A percentile compares a stretch with the other conserved stretches of the same genome.
Evolutionary conservation across 1,140 invertebrate species (phyloP).

Genomic region (Brachionus plicatilis): DNA sequence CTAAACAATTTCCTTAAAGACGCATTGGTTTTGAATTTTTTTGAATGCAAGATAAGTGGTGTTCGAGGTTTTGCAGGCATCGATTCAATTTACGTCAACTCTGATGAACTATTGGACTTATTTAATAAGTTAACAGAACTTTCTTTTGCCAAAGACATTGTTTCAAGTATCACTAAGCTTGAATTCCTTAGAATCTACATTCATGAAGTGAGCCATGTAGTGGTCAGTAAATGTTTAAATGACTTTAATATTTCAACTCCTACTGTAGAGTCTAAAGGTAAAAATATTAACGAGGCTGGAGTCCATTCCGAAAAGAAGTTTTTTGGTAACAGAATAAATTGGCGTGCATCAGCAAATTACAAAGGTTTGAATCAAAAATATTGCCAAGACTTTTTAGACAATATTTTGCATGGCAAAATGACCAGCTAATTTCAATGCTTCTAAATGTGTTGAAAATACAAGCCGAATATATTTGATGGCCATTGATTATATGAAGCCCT

Average conservation of each 20-base stretch:
- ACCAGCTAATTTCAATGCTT: background rate
- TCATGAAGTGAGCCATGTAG: background rate
- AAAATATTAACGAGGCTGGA: background rate
- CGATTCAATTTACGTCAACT: background rate
- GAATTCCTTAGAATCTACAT: background rate
- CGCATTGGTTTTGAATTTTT: background rate
- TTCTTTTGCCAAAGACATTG: background rate
- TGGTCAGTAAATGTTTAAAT: background rate
- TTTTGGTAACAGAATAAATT: background rate
- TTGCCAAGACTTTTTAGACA: background rate
- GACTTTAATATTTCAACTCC: background rate
- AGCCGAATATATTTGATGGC: background rate
- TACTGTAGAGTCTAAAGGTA: background rate
- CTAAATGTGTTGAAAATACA: background rate
- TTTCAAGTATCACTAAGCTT: background rate
- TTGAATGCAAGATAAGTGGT: background rate
- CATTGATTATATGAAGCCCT: background rate
- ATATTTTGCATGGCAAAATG: background rate
- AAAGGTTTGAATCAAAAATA: background rate
- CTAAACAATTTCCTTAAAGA: background rate
- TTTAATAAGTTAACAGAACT: background rate
- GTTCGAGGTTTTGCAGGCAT: background rate
- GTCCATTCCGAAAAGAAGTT: background rate
- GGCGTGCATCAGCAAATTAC: background rate
- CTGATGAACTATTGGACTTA: background rate